Conservation (phyloP, 1,140 invertebrate species). For the Danaus melanippus region DNA sequence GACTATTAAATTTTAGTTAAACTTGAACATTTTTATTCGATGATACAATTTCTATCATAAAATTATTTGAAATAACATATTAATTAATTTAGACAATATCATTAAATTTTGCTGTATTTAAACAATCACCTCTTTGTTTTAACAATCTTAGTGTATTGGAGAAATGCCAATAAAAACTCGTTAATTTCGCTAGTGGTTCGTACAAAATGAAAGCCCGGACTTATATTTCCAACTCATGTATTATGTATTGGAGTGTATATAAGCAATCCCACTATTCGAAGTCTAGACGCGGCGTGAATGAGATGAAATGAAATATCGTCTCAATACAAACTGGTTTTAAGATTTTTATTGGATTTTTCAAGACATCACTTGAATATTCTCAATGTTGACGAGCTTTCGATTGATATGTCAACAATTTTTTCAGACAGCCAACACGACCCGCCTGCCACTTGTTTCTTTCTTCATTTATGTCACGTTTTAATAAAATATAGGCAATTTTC, state of each 20-base stretch:
- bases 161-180: constrained; percentile 58
- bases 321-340: constrained; percentile 43
- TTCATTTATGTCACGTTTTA: too few relatives aligned
- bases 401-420: constrained; percentile 4
- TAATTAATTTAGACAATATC: constrained; percentile 1
- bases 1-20: too few relatives aligned
- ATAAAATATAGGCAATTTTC: too few relatives aligned
- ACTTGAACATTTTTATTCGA: too few relatives aligned
- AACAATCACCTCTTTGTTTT: constrained; percentile 17
- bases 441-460: too few relatives aligned
- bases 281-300: constrained; percentile 61
- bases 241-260: constrained; percentile 56
- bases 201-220: constrained; percentile 51
- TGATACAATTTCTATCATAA: too few relatives aligned
- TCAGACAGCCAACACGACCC: too few relatives aligned
- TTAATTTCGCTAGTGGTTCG: constrained; percentile 57
- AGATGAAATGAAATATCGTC: constrained; percentile 58
- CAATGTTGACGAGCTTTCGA: constrained; percentile 15
- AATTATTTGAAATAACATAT: too few relatives aligned
- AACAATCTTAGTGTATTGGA: constrained; percentile 41
- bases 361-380: constrained; percentile 28
- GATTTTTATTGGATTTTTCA: constrained; percentile 39
- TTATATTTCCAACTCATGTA: constrained; percentile 60
- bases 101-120: constrained; percentile 14
- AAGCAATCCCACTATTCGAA: constrained; percentile 53